phyloP scores from a whole-genome alignment of 2,888 invertebrate genomes.

The Imbricaverruca yamaguchii region DNA sequence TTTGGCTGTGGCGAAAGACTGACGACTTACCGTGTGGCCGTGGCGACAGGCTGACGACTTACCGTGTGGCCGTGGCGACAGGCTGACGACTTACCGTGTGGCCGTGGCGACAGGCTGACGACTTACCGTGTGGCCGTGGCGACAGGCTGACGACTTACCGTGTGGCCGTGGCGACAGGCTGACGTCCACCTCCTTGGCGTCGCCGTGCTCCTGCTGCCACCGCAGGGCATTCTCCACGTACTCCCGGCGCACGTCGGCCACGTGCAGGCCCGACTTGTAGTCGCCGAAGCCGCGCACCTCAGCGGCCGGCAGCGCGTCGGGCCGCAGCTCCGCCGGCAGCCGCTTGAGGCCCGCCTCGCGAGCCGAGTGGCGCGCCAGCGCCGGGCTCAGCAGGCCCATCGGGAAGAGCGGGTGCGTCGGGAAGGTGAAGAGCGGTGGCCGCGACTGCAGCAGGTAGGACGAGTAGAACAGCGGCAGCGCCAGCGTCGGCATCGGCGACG shows the following conservation, averaged over 20 bases:
- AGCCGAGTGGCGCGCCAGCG: neutral
- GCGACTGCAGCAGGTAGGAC: slow-evolving; percentile 6
- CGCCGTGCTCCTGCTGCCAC: neutral
- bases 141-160: neutral
- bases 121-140: no score
- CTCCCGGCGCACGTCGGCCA: neutral
- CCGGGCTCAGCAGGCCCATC: slow-evolving; percentile 2
- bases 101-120: no score
- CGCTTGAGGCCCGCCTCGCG: neutral
- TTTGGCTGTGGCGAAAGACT: no score
- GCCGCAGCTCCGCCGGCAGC: neutral
- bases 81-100: no score
- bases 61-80: no score
- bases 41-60: no score
- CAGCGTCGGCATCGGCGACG: slow-evolving; percentile 12
- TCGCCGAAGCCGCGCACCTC: neutral
- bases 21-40: no score
- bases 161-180: neutral
- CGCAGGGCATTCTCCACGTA: slow-evolving; percentile 2
- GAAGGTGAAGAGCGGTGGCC: neutral
- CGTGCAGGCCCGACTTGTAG: neutral
- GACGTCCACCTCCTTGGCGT: neutral
- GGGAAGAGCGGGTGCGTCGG: slow-evolving; percentile 13
- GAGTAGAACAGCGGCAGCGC: slow-evolving; percentile 17
- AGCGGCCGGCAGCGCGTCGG: neutral